Evolutionary conservation across 1,140 invertebrate species (phyloP).

Genomic region (Polyergus mexicanus): DNA sequence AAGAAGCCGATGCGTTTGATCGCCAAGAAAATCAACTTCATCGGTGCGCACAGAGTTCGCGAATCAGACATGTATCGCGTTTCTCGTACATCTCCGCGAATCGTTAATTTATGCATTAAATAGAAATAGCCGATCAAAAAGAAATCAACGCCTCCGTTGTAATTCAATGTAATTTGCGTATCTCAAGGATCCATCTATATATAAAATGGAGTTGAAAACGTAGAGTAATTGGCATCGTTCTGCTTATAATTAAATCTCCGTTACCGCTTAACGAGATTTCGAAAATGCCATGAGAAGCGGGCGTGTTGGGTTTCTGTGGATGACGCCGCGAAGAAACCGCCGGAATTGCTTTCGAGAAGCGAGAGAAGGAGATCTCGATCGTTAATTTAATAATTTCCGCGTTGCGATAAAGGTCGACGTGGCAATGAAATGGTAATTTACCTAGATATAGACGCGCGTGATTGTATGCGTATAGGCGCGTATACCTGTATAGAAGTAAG

Average conservation of each 20-base stretch:
- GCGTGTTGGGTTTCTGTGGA: slow-evolving; percentile 24
- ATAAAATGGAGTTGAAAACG: slow-evolving; percentile 61
- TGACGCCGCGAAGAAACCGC: slow-evolving; percentile 23
- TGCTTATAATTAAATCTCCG: slow-evolving; percentile 51
- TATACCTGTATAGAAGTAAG: not conserved
- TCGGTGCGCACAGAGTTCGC: not conserved
- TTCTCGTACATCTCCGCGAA: not conserved
- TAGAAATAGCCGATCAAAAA: not conserved
- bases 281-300: slow-evolving; percentile 45
- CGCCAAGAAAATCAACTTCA: not conserved
- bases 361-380: slow-evolving; percentile 35
- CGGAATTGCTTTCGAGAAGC: not conserved
- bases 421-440: slow-evolving; percentile 78
- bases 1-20: slow-evolving; percentile 3
- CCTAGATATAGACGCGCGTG: slow-evolving; percentile 74
- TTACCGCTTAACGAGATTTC: slow-evolving; percentile 53
- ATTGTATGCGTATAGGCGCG: too few relatives aligned
- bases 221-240: slow-evolving; percentile 35
- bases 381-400: slow-evolving; percentile 81
- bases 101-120: slow-evolving; percentile 25
- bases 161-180: not conserved
- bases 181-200: not conserved
- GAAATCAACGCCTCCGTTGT: not conserved
- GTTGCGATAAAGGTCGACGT: slow-evolving; percentile 77
- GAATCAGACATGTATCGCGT: slow-evolving; percentile 17